Conservation (phyloP, 2,888 invertebrate genomes). For the Odontothrips loti region DNA sequence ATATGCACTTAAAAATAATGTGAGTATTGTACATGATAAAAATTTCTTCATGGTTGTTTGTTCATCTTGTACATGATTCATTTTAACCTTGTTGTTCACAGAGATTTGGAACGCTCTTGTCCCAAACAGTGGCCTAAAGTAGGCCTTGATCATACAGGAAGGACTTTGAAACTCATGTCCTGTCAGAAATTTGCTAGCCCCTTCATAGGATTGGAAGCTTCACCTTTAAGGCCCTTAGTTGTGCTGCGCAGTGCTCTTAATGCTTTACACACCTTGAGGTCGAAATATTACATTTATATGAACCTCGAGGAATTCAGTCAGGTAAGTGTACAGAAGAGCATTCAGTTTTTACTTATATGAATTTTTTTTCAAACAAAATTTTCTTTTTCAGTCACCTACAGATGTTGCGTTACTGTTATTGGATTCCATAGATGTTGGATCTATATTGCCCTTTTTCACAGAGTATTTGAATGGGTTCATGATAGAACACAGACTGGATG, state of each 20-base stretch:
- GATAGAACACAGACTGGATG: constrained; percentile 46
- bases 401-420: constrained; percentile 42
- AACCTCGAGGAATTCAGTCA: constrained; percentile 30
- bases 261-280: neutral
- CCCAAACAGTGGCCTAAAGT: constrained; percentile 42
- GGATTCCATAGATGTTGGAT: constrained; percentile 41
- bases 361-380: neutral
- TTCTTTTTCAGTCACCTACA: constrained; percentile 35
- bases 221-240: neutral
- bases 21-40: neutral
- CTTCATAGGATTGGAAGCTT: neutral
- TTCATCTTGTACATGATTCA: neutral
- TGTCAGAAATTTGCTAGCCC: neutral
- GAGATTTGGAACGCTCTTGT: constrained; percentile 42
- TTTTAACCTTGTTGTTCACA: constrained; percentile 36
- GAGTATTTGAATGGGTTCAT: constrained; percentile 48
- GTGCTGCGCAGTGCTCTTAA: neutral
- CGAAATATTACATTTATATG: constrained; percentile 29
- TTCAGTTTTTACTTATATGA: neutral
- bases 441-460: constrained; percentile 44
- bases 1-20: neutral
- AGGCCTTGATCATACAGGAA: constrained; percentile 46
- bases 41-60: neutral
- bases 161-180: constrained; percentile 43
- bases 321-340: neutral